Conservation (phyloP, 2,797 vertebrate genomes). For the Onychomys leucogaster region DNA sequence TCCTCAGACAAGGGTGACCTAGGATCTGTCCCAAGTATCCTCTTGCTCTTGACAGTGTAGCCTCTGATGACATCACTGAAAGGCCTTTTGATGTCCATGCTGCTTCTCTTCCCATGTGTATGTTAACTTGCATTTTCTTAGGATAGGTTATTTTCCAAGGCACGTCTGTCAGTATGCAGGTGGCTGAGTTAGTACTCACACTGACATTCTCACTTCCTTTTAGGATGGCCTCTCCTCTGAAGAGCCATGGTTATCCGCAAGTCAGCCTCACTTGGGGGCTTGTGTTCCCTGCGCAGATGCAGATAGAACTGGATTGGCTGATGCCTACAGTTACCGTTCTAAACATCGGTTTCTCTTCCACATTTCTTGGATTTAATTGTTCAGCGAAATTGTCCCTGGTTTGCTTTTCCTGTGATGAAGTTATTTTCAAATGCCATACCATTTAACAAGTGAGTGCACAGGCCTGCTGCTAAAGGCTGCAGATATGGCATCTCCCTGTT, state of each 20-base stretch:
- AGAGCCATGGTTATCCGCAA: rapidly evolving
- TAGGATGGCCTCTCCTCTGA: not conserved
- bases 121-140: not conserved
- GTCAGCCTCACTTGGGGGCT: not conserved
- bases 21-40: not conserved
- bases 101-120: not conserved
- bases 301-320: not conserved
- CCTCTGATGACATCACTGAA: not conserved
- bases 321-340: not conserved
- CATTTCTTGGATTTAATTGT: not conserved
- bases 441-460: not conserved
- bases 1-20: not conserved
- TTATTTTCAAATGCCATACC: not conserved
- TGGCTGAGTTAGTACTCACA: not conserved
- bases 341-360: not conserved
- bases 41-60: rapidly evolving
- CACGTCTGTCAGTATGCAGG: not conserved
- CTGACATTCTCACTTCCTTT: not conserved
- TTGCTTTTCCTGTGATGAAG: not conserved
- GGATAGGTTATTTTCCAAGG: not conserved
- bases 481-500: not conserved
- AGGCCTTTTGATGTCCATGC: not conserved
- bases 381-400: not conserved
- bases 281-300: not conserved
- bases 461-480: not conserved